A percentile compares a stretch with the other conserved stretches of the same genome.
Conservation (phyloP, 2,888 invertebrate species). For the Polietes domitor region DNA sequence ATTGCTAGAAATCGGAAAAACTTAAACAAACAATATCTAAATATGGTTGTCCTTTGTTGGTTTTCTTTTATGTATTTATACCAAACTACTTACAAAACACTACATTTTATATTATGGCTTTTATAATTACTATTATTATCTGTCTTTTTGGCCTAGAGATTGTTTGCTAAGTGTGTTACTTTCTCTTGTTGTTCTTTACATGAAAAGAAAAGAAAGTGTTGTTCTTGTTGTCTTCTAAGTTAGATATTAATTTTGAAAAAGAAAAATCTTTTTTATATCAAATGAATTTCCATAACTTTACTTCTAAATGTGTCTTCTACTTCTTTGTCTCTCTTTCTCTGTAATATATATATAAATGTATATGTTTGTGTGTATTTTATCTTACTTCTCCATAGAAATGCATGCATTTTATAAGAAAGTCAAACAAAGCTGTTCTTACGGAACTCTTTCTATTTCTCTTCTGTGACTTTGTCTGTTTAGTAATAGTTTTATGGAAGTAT, state of each 20-base stretch:
- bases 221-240: too few relatives aligned
- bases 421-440: neutral
- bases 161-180: neutral
- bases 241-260: too few relatives aligned
- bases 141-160: too few relatives aligned
- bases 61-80: constrained; percentile 11
- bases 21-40: neutral
- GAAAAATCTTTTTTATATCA: neutral
- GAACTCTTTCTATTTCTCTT: neutral
- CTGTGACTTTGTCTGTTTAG: neutral
- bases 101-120: constrained; percentile 36
- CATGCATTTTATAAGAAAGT: neutral
- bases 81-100: too few relatives aligned
- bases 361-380: neutral
- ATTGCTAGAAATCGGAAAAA: constrained; percentile 24
- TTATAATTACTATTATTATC: neutral
- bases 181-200: neutral
- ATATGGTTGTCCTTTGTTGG: constrained; percentile 29
- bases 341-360: neutral
- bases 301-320: neutral
- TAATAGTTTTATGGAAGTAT: too few relatives aligned
- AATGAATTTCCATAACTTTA: neutral
- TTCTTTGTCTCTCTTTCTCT: neutral
- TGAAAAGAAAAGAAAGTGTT: neutral
- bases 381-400: constrained; percentile 2